These are phyloP conservation scores for Acanthosepion pharaonis DNA, from an alignment of 2,888 invertebrate species.

Conservation along the genomic window DNA sequence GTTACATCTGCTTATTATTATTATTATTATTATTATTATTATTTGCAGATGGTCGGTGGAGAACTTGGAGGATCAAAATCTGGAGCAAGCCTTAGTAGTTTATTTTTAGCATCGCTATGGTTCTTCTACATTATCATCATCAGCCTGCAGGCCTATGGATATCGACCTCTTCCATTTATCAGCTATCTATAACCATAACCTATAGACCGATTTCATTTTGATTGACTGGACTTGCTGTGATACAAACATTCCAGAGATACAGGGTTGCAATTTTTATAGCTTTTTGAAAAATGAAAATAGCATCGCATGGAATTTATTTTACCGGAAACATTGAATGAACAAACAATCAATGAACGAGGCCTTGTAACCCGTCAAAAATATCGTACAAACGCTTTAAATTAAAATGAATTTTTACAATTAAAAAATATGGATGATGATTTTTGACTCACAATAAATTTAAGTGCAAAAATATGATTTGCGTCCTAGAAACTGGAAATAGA, in stretches of 20 bases:
- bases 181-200: neutral
- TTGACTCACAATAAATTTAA: neutral
- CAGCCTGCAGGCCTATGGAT: slow-evolving; percentile 60
- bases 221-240: neutral
- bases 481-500: neutral
- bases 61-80: slow-evolving; percentile 68
- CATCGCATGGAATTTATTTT: neutral
- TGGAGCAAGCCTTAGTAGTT: slow-evolving; percentile 56
- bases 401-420: neutral
- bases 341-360: neutral
- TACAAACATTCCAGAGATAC: slow-evolving; percentile 22
- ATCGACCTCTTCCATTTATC: neutral
- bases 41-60: slow-evolving; percentile 68
- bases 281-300: neutral
- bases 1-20: neutral
- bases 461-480: neutral
- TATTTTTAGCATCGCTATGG: slow-evolving; percentile 66
- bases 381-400: too few relatives aligned
- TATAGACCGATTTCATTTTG: neutral
- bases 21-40: neutral
- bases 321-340: neutral
- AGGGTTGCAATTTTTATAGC: neutral
- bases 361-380: neutral
- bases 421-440: neutral
- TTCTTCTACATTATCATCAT: slow-evolving; percentile 64